Base-by-base conservation (phyloP, 2,888 invertebrate genomes). In the Caenorhabditis afra region DNA sequence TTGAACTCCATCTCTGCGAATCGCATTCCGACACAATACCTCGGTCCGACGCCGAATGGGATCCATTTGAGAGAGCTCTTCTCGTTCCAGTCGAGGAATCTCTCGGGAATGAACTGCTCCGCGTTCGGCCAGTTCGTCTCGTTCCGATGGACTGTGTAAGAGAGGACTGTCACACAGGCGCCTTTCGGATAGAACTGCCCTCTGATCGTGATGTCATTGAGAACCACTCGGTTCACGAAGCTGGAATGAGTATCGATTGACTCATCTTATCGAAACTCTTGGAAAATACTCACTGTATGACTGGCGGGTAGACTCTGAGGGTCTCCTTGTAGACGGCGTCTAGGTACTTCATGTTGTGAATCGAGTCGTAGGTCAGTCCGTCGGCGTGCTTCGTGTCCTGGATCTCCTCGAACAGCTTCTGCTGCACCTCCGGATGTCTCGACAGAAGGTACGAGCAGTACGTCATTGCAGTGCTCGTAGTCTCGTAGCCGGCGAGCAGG, bases 401-500 rank as follows among this genome's bases (percentile, higher is more conserved):
- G 12, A 92, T 88, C 86, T 92, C 92, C 44, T 90, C 84, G 65
- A 91, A 90, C 2, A 92, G 86, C 55, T 85, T 90, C 3, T 90
- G 82, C 74, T 92, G 92, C 23, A 91, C 88, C 1, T 91, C 91
- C 4, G 88, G 91, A 85, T 92, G 90, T 62, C 88, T 89, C n/a
- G 92, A 91, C 67, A 92, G 87, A 50, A 91, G 90, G 84, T 91
- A 92, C 62, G 91, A 88, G 7, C 91, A 88, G 84, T 91, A 92
- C 3, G 90, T 90, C 39, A 93, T 85, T 2, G 92, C 90, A 2
- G 91, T 91, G 22, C 92, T 91, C 0, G 92, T 92, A 0, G 93
- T 93, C 84, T 93, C 93, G 79, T 92, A 93, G 18, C 87, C 92
- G 18, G 92, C 92, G 57, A 92, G 84, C 44, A 92, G 87, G 81